A percentile compares a stretch with the other conserved stretches of the same genome.
Evolutionary conservation across 2,113 vertebrate species (phyloP).

Genomic region (Guaruba guarouba): DNA sequence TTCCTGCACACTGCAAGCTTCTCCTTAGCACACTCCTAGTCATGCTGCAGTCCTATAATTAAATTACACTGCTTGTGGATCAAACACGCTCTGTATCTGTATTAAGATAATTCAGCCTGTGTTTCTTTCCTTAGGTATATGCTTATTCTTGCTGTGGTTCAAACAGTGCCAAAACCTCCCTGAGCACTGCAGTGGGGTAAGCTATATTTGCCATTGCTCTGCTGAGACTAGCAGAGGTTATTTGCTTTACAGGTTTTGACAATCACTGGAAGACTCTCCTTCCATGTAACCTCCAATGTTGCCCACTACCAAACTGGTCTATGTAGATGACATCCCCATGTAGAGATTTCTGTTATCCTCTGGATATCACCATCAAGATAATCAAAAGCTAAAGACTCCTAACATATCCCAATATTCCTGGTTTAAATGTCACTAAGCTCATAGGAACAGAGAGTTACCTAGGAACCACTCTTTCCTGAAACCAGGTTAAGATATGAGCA

Average conservation of each 20-base stretch:
- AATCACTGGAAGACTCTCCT: background rate
- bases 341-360: background rate
- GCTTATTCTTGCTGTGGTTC: background rate
- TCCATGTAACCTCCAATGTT: background rate
- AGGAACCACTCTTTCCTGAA: background rate
- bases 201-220: background rate
- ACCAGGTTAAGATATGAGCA: background rate
- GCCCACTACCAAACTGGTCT: background rate
- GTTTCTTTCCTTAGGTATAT: background rate
- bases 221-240: background rate
- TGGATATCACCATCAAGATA: background rate
- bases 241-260: background rate
- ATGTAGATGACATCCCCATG: background rate
- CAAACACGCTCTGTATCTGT: background rate
- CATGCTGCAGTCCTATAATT: background rate
- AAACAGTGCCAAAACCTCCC: background rate
- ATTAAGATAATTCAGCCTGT: background rate
- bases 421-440: background rate
- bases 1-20: background rate
- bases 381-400: background rate
- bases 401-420: background rate
- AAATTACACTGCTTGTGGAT: background rate
- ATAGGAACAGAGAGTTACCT: background rate
- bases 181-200: background rate
- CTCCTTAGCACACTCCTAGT: background rate